Base-by-base conservation (phyloP, 1,140 invertebrate genomes). In the Brachionus rubens region DNA sequence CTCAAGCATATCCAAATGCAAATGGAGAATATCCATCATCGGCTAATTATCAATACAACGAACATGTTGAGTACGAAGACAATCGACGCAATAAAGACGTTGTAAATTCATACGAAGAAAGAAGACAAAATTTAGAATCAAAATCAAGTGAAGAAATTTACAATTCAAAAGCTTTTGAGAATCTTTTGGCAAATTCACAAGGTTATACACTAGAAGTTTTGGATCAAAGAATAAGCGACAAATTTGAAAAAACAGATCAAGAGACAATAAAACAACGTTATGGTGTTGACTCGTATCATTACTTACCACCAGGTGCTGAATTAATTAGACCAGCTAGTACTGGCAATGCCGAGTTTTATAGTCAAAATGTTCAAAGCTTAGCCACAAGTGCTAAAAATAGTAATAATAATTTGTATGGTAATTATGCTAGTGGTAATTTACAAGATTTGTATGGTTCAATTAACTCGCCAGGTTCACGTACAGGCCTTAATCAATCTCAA, bases 181-280 rank as follows among this genome's bases (percentile, higher is more conserved):
- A n/a, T n/a, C 3, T 72, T 19, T 40, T 72, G 12, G 46, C 28
- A 6, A 72, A 72, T 26, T 72, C 68, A 0, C 68, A 72, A 33
- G 68, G 68, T 10, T 72, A 72, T 24, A 72, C 68, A 50, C 19
- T 72, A 26, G 68, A 72, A n/a, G 68, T 72, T 19, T 41, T 72
- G 28, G 68, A 72, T 33, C 68, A 72, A 48, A 26, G 68, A 14
- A 28, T 72, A 16, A 72, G 68, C 24, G 50, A 72, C 68, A 48
- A 54, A 30, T 72, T 72, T 40, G 68, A 72, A 50, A 72, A 72
- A 9, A 72, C 68, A 19, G 68, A 72, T 21, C 68, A 72, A 52
- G 68, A 72, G 19, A 72, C 68, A 6, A 72, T 72, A 21, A 72
- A 41, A 9, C 10, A 19, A 2, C 30, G 68, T 21, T 72, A 72